Evolutionary conservation across 2,113 vertebrate genomes (phyloP).

Genomic region (mouse (Mus musculus)): GRCm39 chr10:40660001-40660500

Average conservation of each 20-base stretch:
- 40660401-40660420: no score
- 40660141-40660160: neutral
- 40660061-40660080: neutral
- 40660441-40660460: no score
- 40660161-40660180: neutral
- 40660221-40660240: no score
- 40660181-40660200: neutral
- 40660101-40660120: neutral
- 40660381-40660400: no score
- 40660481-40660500: neutral
- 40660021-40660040: neutral
- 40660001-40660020: neutral
- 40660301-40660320: neutral
- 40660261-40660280: neutral
- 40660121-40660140: neutral
- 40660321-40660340: neutral
- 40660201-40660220: neutral
- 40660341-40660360: no score
- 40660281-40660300: neutral
- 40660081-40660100: neutral
- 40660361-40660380: no score
- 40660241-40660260: neutral
- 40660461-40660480: no score
- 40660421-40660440: no score
- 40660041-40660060: neutral